Conservation (phyloP, 2,113 vertebrate genomes). For the Rhinoptilus africanus region DNA sequence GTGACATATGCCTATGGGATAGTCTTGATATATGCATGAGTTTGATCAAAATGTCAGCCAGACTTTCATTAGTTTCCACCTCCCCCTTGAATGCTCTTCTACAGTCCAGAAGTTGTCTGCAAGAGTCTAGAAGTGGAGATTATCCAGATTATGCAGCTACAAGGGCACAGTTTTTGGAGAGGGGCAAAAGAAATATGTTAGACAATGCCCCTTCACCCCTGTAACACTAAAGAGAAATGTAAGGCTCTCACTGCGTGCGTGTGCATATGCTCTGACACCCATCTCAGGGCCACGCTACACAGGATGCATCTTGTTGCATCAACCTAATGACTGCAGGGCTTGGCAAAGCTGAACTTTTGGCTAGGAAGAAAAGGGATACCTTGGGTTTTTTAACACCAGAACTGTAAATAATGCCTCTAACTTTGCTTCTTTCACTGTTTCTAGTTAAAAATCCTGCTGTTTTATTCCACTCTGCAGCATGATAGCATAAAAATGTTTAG, state of each 20-base stretch:
- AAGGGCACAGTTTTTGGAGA: conserved; percentile 35
- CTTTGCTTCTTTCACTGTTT: background rate
- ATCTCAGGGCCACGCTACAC: background rate
- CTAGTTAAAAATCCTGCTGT: background rate
- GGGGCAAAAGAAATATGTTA: conserved; percentile 29
- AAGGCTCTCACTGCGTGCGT: background rate
- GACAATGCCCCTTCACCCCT: background rate
- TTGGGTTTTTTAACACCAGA: background rate
- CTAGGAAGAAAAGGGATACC: background rate
- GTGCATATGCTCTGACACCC: background rate
- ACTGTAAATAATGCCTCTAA: background rate
- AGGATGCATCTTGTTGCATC: background rate
- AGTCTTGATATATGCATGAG: conserved; percentile 75
- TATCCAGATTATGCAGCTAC: background rate
- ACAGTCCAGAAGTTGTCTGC: conserved; percentile 32
- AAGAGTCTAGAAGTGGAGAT: conserved; percentile 43
- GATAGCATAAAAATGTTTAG: background rate
- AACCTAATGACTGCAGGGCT: background rate
- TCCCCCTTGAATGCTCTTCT: conserved; percentile 67
- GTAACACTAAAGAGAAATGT: background rate
- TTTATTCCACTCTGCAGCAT: background rate
- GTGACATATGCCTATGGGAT: conserved; percentile 76
- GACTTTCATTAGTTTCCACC: conserved; percentile 73
- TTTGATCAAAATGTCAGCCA: conserved; percentile 79
- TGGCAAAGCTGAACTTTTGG: background rate